Conservation (phyloP, 2,888 invertebrate species). For the Amiota communis region DNA sequence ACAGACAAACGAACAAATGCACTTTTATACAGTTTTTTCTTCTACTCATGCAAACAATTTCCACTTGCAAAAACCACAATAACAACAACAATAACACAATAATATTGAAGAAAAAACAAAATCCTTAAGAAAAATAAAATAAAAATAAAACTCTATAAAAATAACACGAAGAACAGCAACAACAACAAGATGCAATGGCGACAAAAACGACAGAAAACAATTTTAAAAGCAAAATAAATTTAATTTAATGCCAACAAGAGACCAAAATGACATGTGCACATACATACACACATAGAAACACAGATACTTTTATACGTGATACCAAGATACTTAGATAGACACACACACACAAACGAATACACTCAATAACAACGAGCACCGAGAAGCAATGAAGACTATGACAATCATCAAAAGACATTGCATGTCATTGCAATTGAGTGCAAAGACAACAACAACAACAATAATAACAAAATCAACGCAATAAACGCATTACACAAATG, state of each 20-base stretch:
- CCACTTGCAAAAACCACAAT: conserved; percentile 23
- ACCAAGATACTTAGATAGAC: conserved; percentile 29
- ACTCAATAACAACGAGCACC: no score
- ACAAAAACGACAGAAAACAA: conserved; percentile 18
- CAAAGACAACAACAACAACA: conserved; percentile 25
- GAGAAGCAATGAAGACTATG: not conserved
- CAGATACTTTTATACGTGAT: conserved; percentile 33
- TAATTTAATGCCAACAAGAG: conserved; percentile 45
- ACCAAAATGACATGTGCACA: conserved; percentile 33
- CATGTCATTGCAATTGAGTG: conserved; percentile 23
- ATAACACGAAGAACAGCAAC: conserved; percentile 14
- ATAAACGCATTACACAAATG: not conserved
- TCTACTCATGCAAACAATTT: conserved; percentile 24
- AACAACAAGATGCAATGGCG: conserved; percentile 33
- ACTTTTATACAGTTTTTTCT: conserved; percentile 37
- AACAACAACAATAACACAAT: not conserved
- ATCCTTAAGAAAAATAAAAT: conserved; percentile 16
- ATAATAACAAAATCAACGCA: not conserved
- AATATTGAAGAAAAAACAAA: not conserved
- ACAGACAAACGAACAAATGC: conserved; percentile 30
- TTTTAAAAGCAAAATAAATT: conserved; percentile 43
- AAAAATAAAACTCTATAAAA: conserved; percentile 33
- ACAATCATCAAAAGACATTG: conserved; percentile 7
- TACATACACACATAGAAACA: conserved; percentile 18
- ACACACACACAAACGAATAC: not conserved